Base-by-base conservation (phyloP, 2,797 vertebrate genomes). In the Brachyalestes nurse region DNA sequence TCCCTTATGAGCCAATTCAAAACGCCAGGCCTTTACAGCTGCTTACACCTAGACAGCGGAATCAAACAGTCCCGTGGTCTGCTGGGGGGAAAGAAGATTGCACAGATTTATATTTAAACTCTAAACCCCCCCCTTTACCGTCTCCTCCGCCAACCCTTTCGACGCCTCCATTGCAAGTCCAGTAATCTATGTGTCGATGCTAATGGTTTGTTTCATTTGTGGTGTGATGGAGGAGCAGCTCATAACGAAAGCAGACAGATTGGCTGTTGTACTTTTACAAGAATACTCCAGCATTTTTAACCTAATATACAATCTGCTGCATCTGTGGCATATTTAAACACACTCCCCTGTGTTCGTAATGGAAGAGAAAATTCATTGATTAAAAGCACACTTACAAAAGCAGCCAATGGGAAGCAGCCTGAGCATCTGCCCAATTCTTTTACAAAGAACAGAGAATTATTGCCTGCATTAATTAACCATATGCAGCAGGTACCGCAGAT, bases 11-110 rank as follows among this genome's bases (percentile, higher is more conserved):
- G 47, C 40, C 25, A 17, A 47, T 74, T 47, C 45, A 58, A 75
- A 79, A 47, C 70, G 53, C 10, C 60, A 49, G 47, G 19, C 62
- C 19, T 78, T 77, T 62, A 49, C 57, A 34, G 42, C 10, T 42
- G 65, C 71, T 82, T 78, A 66, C 17, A 55, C 77, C 21, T 64
- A 53, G 42, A n/a, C 77, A 75, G 21, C 61, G 53, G 47, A 65
- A 71, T 45, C 19, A 74, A 57, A 45, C 6, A 19, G 42, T 49
- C 17, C 14, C 9, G 7, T 67, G 21, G 60, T 45, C 51, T 77
- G 7, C 13, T 19, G 21, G 19, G 17, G 13, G 51, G 69, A 34
- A 60, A 14, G 25, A 60, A 66, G 28, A 73, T 49, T 16, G 21
- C n/a, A 9, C 34, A 34, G 5, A 8, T 19, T 34, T 9, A 12